These are phyloP conservation scores for Chloroclystis v-ata DNA, from an alignment of 2,888 invertebrate species.

Conservation along the genomic window DNA sequence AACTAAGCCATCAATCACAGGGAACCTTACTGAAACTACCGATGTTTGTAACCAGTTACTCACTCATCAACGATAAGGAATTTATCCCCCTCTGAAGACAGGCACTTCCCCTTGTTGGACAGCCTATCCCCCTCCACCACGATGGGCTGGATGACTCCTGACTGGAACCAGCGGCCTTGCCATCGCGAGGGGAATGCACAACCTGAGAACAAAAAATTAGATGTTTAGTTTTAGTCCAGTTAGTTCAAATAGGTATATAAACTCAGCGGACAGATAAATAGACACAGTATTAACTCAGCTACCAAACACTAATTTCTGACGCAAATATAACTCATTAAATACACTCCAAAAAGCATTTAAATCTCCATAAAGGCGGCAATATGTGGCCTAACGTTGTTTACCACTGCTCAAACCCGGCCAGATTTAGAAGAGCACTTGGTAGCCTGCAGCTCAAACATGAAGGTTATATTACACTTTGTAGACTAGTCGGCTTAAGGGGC, in stretches of 20 bases:
- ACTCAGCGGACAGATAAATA: no score
- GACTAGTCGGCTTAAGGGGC: slow-evolving; percentile 11
- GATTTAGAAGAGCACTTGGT: slow-evolving; percentile 36
- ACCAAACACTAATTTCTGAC: no score
- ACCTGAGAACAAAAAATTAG: slow-evolving; percentile 64
- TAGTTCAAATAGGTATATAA: no score
- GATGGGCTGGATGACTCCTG: slow-evolving; percentile 91
- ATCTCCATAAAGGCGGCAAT: slow-evolving; percentile 12
- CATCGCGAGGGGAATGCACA: slow-evolving; percentile 90
- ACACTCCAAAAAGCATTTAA: slow-evolving; percentile 7
- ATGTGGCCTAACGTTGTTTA: slow-evolving; percentile 42
- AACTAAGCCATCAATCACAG: no score
- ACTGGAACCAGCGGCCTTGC: slow-evolving; percentile 95
- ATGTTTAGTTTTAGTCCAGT: background rate
- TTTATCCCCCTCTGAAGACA: slow-evolving; percentile 91
- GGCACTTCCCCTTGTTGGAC: slow-evolving; percentile 91
- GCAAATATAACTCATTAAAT: background rate
- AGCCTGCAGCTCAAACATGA: slow-evolving; percentile 22
- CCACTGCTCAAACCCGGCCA: slow-evolving; percentile 37
- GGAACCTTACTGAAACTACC: no score
- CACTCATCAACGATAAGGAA: slow-evolving; percentile 93
- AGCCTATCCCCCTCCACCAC: slow-evolving; percentile 88
- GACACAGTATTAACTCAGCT: no score
- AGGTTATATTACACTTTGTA: slow-evolving; percentile 20
- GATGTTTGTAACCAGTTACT: slow-evolving; percentile 52